Evolutionary conservation across 2,113 vertebrate species (phyloP), one percentile per base, ranked within the genome.

Genomic region (Syngnathus typhle): DNA sequence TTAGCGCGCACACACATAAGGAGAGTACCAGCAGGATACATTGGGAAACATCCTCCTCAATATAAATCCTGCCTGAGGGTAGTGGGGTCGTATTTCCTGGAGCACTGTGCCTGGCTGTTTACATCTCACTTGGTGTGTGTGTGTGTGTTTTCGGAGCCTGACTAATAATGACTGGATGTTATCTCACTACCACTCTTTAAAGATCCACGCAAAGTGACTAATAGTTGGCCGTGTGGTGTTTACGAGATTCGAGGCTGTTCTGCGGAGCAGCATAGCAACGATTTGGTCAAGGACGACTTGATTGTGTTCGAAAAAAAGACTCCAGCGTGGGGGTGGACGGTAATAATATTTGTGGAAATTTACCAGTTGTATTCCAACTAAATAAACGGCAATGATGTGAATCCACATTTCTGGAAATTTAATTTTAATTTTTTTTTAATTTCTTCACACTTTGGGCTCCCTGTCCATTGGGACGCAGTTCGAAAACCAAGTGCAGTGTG

Each of bases 81-180:
- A 82, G 70, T 52, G 41, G 80, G 83, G 85, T 85, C 82, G 84
- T 80, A 85, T 87, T 88, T 89, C 87, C 82, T 87, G 81, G 72
- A 88, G 79, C 84, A 75, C 66, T 74, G 3, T 32, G 75, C 73
- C 80, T 80, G 55, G 75, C 74, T 87, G 85, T 85, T 88, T 88
- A 88, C 85, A 83, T 90, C 82, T 84, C 75, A 75, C 76, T 51
- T 39, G 46, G 75, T 68, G 71, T 81, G 67, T 77, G 67, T 2
- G 36, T 70, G 71, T 72, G 41, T 27, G 65, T 73, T 60, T 78
- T 72, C 32, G 74, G 78, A 75, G 78, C 72, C 78, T 86, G 72
- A 84, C 82, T 87, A 88, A 88, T 87, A 88, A 88, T 88, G 82
- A 85, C 85, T 86, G 75, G 82, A 87, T 88, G 81, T 85, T 89